Percentiles rank a stretch among this genome's conserved stretches.
These are phyloP conservation scores for Ambastaia sidthimunki DNA, from an alignment of 2,797 vertebrate genomes.

Conservation along the genomic window DNA sequence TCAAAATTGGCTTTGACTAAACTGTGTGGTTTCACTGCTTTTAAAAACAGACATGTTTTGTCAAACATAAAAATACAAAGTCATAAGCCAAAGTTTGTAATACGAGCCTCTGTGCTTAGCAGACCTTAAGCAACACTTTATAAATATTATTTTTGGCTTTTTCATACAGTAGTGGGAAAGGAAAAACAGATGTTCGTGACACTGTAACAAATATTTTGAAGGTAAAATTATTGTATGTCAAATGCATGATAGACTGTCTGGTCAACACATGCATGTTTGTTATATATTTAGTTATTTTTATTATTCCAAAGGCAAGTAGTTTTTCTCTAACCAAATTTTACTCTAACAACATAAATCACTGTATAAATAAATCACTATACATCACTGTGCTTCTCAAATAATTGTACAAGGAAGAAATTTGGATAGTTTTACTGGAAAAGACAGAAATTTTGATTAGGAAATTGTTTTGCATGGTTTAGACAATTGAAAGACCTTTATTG, in stretches of 20 bases:
- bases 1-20: conserved; percentile 4
- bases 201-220: no score
- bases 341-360: no score
- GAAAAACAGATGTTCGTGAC: background rate
- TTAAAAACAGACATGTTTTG: background rate
- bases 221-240: no score
- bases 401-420: no score
- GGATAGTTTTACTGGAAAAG: no score
- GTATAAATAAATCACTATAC: no score
- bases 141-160: background rate
- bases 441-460: background rate
- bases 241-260: no score
- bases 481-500: background rate
- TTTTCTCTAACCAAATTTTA: no score
- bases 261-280: no score
- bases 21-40: background rate
- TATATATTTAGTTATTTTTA: no score
- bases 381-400: no score
- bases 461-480: background rate
- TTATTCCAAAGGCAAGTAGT: no score
- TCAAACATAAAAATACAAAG: background rate
- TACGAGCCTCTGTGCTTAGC: background rate
- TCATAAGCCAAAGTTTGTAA: background rate
- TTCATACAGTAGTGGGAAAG: background rate
- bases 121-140: background rate